Evolutionary conservation across 2,888 invertebrate species (phyloP), one percentile per base, ranked within the genome.

Genomic region (Melinaea menophilus): DNA sequence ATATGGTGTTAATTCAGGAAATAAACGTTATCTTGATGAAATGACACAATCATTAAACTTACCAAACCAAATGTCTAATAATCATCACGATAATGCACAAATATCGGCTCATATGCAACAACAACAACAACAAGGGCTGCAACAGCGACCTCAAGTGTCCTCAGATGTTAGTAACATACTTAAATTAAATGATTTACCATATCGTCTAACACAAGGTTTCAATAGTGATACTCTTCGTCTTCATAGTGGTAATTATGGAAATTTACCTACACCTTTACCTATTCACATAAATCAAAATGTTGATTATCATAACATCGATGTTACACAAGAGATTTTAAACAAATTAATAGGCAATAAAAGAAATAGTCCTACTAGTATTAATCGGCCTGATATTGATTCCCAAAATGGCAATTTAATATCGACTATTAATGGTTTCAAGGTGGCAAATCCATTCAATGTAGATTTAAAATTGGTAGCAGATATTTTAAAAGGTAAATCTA

Each of bases 381-480:
- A 51, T 51, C 51, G 84, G 67, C 89, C 85, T 11, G 88, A 89
- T 61, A 72, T 83, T 13, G 85, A 89, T 59, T 61, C 79, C 34
- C 84, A 85, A 73, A 67, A 72, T 13, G 72, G 71, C n/a, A 76
- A 76, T 51, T 68, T 79, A 57, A 37, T 91, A 56, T 84, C 91
- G 3, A 90, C 84, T 1, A 87, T 92, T 33, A 90, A 92, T 72
- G 91, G 91, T 4, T 85, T 89, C 65, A 86, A 87, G 80, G 86
- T 92, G n/a, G 86, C 86, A 2, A 91, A 92, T 69, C 92, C 92
- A 12, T 92, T 85, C 64, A 92, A 91, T 71, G 80, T 92, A 9
- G 91, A 92, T 72, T 73, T 91, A 3, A 90, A 88, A 75, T 72
- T 91, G 54, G 87, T 91, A 2, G 85, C 89, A 37, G 91, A 91